Conservation (phyloP, 64 coral and sea anemone species). For the Platygyra sinensis region DNA sequence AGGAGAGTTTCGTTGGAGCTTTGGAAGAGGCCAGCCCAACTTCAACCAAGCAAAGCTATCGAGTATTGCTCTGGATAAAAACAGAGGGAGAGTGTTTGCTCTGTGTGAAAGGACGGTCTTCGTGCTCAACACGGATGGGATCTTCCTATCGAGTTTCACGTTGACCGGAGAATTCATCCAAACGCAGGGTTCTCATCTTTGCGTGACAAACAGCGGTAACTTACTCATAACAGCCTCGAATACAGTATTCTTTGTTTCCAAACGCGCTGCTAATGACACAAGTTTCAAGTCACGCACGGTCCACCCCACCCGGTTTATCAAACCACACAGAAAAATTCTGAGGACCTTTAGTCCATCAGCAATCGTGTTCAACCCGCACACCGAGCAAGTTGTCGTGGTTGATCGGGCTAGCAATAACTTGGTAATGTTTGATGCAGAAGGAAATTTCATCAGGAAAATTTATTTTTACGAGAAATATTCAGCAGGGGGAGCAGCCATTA, state of each 20-base stretch:
- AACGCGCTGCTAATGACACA: constrained; percentile 49
- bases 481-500: constrained; percentile 45
- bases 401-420: constrained; percentile 67
- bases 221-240: constrained; percentile 56
- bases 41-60: constrained; percentile 52
- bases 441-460: constrained; percentile 49
- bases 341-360: constrained; percentile 48
- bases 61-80: constrained; percentile 67
- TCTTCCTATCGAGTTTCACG: constrained; percentile 51
- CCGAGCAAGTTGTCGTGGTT: constrained; percentile 67
- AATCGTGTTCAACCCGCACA: constrained; percentile 58
- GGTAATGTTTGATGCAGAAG: constrained; percentile 42
- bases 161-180: constrained; percentile 40
- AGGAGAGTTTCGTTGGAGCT: constrained; percentile 68
- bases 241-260: constrained; percentile 52
- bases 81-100: constrained; percentile 48
- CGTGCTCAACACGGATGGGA: constrained; percentile 43
- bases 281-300: constrained; percentile 41
- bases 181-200: constrained; percentile 55
- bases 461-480: constrained; percentile 69
- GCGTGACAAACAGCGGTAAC: constrained; percentile 58
- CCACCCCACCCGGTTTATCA: constrained; percentile 17
- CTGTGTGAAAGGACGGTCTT: constrained; percentile 53
- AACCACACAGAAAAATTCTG: background rate
- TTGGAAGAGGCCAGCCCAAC: constrained; percentile 4